Evolutionary conservation across 2,113 vertebrate species (phyloP).

Genomic region (Oryctolagus cuniculus): DNA sequence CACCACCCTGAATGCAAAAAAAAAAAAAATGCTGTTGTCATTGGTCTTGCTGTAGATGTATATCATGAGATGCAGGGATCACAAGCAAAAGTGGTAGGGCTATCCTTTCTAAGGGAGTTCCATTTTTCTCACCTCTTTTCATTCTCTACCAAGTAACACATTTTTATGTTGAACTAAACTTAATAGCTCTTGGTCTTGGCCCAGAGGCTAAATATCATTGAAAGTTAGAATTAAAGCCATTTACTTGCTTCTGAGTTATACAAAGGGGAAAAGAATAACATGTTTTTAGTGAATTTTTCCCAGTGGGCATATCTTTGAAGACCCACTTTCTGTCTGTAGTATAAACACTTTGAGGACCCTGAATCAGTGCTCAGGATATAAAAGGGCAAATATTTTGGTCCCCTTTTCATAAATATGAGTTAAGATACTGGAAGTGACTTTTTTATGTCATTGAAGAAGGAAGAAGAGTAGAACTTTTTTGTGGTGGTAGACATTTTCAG

Average conservation of each 20-base stretch:
- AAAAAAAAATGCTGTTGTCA: neutral
- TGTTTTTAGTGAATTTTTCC: constrained; percentile 14
- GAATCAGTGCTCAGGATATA: neutral
- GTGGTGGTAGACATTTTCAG: neutral
- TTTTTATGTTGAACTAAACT: constrained; percentile 61
- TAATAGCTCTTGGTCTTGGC: constrained; percentile 45
- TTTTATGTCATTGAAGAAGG: constrained; percentile 6
- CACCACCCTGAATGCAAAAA: neutral
- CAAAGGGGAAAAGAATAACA: constrained; percentile 36
- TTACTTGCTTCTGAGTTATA: constrained; percentile 64
- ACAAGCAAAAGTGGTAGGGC: constrained; percentile 18
- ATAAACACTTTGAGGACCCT: constrained; percentile 7
- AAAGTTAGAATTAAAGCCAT: constrained; percentile 58
- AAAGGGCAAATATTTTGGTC: neutral
- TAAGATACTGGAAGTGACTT: neutral
- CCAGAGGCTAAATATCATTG: neutral
- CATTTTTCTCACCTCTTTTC: constrained; percentile 26
- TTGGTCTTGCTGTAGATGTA: constrained; percentile 13
- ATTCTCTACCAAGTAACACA: constrained; percentile 47
- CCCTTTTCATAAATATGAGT: constrained; percentile 24
- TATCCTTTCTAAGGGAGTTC: constrained; percentile 19
- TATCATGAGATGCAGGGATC: neutral
- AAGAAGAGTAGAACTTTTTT: neutral
- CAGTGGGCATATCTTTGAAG: constrained; percentile 50
- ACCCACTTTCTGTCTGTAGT: neutral